Conservation (phyloP, 2,797 vertebrate genomes). For the Microcaecilia unicolor region DNA sequence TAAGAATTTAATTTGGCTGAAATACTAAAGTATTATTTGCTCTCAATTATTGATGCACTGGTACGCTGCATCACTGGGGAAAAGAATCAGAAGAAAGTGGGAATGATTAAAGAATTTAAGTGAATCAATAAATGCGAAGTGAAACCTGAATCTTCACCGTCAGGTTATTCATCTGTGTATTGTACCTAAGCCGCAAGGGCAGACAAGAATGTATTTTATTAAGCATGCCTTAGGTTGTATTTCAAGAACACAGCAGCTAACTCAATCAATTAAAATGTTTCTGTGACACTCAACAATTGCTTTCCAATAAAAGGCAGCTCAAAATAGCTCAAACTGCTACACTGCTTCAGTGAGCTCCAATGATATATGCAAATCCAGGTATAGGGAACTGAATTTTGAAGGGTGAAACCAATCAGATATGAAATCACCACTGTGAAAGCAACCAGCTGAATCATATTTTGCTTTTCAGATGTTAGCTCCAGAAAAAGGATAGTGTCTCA, state of each 20-base stretch:
- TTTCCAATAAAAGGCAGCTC: background rate
- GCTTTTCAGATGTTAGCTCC: background rate
- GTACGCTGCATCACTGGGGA: too few relatives aligned
- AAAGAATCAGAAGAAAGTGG: too few relatives aligned
- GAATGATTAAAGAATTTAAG: too few relatives aligned
- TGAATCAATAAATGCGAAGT: too few relatives aligned
- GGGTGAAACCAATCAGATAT: background rate
- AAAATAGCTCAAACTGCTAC: fast-evolving
- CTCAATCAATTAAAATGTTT: background rate
- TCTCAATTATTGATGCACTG: too few relatives aligned
- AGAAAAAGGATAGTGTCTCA: too few relatives aligned
- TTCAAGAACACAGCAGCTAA: background rate
- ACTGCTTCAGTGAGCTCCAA: background rate
- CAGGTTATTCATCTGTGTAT: too few relatives aligned
- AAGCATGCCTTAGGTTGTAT: background rate
- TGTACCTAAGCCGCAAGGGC: too few relatives aligned
- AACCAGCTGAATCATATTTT: background rate
- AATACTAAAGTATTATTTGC: too few relatives aligned
- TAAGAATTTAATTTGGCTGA: too few relatives aligned
- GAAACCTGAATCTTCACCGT: too few relatives aligned
- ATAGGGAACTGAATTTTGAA: background rate
- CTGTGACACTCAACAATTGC: background rate
- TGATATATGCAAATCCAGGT: background rate
- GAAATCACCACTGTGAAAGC: fast-evolving
- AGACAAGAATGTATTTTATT: background rate